phyloP scores from a whole-genome alignment of 92 coral and sea anemone genomes.

The Porites evermanni region DNA sequence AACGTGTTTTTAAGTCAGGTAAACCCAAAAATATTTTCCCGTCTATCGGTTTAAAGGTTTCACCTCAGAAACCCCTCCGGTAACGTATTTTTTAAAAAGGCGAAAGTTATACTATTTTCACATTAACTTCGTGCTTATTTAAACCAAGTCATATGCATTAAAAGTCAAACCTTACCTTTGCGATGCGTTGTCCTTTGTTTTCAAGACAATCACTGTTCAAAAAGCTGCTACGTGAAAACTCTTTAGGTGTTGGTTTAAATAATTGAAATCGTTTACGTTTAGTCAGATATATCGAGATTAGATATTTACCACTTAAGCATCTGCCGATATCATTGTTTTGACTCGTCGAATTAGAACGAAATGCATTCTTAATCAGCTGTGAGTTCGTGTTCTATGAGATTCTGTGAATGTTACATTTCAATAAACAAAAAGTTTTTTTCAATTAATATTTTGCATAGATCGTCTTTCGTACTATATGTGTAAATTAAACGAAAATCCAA shows the following conservation, averaged over 20 bases:
- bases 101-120: too few relatives aligned
- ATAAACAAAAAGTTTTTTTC: background rate
- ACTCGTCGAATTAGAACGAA: background rate
- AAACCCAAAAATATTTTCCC: too few relatives aligned
- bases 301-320: background rate
- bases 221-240: background rate
- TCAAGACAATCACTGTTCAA: too few relatives aligned
- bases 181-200: background rate
- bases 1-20: background rate
- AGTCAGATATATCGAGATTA: background rate
- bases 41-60: background rate
- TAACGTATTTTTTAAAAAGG: background rate
- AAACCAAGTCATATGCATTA: background rate
- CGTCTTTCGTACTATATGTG: background rate
- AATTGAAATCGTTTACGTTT: background rate
- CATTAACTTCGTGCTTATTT: background rate
- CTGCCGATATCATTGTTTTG: background rate
- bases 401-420: background rate
- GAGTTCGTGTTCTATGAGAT: background rate
- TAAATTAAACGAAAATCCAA: background rate
- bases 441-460: background rate
- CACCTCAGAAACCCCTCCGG: background rate
- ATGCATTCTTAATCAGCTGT: background rate
- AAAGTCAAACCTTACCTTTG: background rate
- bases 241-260: background rate